Evolutionary conservation across 2,888 invertebrate species (phyloP).

Genomic region (Lepidochrysops patricia): DNA sequence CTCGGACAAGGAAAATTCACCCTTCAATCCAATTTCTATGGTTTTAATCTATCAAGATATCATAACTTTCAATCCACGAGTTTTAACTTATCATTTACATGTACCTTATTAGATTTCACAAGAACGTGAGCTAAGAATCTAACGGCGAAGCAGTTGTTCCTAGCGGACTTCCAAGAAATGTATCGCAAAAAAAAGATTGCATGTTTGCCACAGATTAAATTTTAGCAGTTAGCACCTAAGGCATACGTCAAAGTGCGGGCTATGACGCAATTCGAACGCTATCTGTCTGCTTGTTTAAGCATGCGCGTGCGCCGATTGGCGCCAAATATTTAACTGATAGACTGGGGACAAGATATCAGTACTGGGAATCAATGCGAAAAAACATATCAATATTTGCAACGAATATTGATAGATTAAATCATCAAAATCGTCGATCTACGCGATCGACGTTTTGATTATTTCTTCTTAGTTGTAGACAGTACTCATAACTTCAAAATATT

Average conservation of each 20-base stretch:
- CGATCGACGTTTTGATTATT: not conserved
- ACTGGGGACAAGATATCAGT: slow-evolving; percentile 18
- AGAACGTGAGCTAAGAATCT: not conserved
- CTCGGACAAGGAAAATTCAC: too few relatives aligned
- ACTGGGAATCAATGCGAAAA: slow-evolving; percentile 15
- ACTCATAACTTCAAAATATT: not conserved
- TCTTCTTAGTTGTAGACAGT: not conserved
- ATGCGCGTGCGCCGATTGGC: slow-evolving; percentile 19
- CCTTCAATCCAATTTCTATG: too few relatives aligned
- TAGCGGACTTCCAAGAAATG: slow-evolving; percentile 22
- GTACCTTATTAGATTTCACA: not conserved
- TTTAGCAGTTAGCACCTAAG: slow-evolving; percentile 25
- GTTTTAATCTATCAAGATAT: too few relatives aligned
- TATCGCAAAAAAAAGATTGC: slow-evolving; percentile 25
- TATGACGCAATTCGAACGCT: slow-evolving; percentile 28
- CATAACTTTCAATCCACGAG: too few relatives aligned
- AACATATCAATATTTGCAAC: slow-evolving; percentile 2
- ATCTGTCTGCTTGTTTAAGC: slow-evolving; percentile 16
- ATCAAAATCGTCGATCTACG: too few relatives aligned
- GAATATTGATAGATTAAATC: slow-evolving; percentile 4
- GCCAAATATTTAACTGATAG: slow-evolving; percentile 21
- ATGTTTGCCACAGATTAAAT: slow-evolving; percentile 27
- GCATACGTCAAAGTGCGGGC: slow-evolving; percentile 30
- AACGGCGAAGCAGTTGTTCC: slow-evolving; percentile 13
- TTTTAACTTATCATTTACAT: not conserved